phyloP scores from a whole-genome alignment of 2,888 invertebrate genomes.

The Cephus pygmeus region DNA sequence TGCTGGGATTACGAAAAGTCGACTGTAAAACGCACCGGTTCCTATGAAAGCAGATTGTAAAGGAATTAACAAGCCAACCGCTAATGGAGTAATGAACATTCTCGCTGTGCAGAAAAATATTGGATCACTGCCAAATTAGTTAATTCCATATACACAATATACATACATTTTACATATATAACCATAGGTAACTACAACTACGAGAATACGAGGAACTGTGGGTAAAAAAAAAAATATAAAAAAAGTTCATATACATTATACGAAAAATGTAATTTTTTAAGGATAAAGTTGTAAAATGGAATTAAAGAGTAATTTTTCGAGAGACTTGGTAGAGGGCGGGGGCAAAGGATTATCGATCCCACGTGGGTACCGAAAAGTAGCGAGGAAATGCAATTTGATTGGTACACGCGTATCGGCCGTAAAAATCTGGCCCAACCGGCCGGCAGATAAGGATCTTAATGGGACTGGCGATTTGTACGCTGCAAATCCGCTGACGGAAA shows the following conservation, averaged over 20 bases:
- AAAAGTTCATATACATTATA: not conserved
- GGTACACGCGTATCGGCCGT: not conserved
- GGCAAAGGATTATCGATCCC: not conserved
- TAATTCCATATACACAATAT: not conserved
- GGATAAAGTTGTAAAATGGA: not conserved
- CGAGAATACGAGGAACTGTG: not conserved
- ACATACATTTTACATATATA: too few species aligned
- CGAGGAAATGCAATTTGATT: not conserved
- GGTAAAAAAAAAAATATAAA: not conserved
- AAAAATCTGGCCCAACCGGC: not conserved
- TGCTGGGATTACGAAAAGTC: slow-evolving; percentile 42
- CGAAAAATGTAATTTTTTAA: not conserved
- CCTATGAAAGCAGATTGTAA: slow-evolving; percentile 49
- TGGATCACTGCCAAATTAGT: slow-evolving; percentile 57
- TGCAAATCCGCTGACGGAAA: slow-evolving; percentile 9
- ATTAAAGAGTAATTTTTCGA: not conserved
- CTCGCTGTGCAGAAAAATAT: slow-evolving; percentile 31
- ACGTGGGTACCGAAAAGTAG: not conserved
- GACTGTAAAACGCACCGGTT: slow-evolving; percentile 51
- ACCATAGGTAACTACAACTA: not conserved
- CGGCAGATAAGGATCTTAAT: slow-evolving; percentile 15
- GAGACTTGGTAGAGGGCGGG: too few species aligned
- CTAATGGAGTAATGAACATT: slow-evolving; percentile 63
- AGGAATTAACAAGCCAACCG: slow-evolving; percentile 59
- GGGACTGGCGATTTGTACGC: slow-evolving; percentile 18